Evolutionary conservation across 2,888 invertebrate species (phyloP).

Genomic region (Dryadula phaetusa): DNA sequence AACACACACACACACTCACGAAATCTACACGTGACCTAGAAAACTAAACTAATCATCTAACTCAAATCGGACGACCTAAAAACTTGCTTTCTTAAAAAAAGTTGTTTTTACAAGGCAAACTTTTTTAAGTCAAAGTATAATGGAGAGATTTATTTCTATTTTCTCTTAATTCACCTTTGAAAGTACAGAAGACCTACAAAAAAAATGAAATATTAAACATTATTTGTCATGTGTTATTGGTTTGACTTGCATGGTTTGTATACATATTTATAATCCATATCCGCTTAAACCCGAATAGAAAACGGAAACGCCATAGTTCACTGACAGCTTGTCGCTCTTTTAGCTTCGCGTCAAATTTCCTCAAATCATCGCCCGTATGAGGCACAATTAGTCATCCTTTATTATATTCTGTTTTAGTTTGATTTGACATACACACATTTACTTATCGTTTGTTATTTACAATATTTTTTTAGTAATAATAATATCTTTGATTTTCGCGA

Average conservation of each 20-base stretch:
- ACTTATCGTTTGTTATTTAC: background rate
- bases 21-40: no score
- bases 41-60: no score
- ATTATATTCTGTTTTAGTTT: constrained; percentile 4
- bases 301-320: constrained; percentile 39
- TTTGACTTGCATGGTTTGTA: background rate
- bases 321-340: constrained; percentile 31
- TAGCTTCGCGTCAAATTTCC: constrained; percentile 33
- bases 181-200: no score
- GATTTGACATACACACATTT: no score
- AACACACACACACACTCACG: no score
- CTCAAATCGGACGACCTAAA: no score
- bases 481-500: no score
- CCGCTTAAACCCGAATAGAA: constrained; percentile 35
- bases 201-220: background rate
- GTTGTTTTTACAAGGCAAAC: no score
- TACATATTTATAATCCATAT: constrained; percentile 40
- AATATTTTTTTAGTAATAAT: background rate
- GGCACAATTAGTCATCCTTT: constrained; percentile 19
- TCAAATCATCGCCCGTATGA: constrained; percentile 28
- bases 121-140: no score
- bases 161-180: background rate
- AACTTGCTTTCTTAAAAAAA: no score
- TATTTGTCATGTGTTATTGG: constrained; percentile 12
- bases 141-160: background rate